Evolutionary conservation across 2,113 vertebrate species (phyloP), one percentile per base, ranked within the genome.

Genomic region (Indri indri): DNA sequence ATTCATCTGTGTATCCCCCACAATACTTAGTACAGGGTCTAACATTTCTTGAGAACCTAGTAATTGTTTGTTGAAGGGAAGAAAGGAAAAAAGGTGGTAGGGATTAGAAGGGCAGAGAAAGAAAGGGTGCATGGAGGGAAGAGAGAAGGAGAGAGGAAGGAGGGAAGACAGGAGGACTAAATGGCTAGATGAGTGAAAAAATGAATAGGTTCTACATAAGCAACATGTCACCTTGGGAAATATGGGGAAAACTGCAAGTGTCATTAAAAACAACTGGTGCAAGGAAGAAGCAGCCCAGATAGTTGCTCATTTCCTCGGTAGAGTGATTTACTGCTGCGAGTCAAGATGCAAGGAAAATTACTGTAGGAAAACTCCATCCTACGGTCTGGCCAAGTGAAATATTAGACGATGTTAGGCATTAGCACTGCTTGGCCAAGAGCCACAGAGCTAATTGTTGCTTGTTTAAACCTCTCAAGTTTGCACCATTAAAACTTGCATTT

Each of bases 371-470:
- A 80, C 5, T 20, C 59, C 40, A 27, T 84, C 68, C 85, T 70
- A 47, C 13, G 50, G 57, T 68, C 70, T 84, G 93, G 91, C 57
- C 88, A 93, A 82, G 45, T 95, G 91, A 97, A 91, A 96, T 91
- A 89, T 79, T 71, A 92, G 54, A 90, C 37, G n/a, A 92, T 76
- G 89, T 84, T 68, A 68, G 80, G 37, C 45, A 71, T 87, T 88
- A 80, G 87, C 45, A 59, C 52, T 76, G 57, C 54, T 93, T 97
- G 94, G 97, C 87, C 90, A 89, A 65, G 57, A 95, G 86, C 91
- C 97, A 95, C 52, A 4, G 13, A 76, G 57, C 73, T 94, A 90
- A 96, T 34, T 61, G 57, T 95, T 76, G 89, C 65, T 91, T 68
- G 76, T 87, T 86, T 86, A 79, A 85, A 54, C 74, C 25, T 92